These are phyloP conservation scores for Euwallacea similis DNA, from an alignment of 1,140 invertebrate genomes.

Conservation along the genomic window DNA sequence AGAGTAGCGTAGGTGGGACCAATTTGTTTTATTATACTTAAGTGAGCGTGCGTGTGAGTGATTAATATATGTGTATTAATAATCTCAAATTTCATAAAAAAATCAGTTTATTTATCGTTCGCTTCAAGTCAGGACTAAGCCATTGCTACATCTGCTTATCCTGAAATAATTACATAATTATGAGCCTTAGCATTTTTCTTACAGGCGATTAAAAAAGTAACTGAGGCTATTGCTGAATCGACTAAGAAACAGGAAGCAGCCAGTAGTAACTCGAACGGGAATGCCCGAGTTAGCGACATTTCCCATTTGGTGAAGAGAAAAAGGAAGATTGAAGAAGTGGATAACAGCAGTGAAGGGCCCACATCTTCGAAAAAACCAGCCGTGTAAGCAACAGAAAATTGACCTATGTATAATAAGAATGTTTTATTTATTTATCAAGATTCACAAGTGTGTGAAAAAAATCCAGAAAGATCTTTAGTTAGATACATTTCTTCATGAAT, in stretches of 20 bases:
- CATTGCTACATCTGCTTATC: too few relatives aligned
- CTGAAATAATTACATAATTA: too few relatives aligned
- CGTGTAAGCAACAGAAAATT: too few relatives aligned
- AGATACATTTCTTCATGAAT: too few relatives aligned
- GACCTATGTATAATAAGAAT: background rate
- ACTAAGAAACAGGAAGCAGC: conserved; percentile 9
- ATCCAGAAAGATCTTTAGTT: too few relatives aligned
- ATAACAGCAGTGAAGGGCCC: conserved; percentile 48
- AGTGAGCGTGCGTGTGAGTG: too few relatives aligned
- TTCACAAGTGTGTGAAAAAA: background rate
- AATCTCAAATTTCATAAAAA: too few relatives aligned
- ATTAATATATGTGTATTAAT: too few relatives aligned
- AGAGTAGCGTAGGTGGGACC: too few relatives aligned
- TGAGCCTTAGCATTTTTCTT: background rate
- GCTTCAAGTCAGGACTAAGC: too few relatives aligned
- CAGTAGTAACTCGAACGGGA: conserved; percentile 51
- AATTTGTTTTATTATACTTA: too few relatives aligned
- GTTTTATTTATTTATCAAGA: conserved; percentile 1
- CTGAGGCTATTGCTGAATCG: conserved; percentile 23
- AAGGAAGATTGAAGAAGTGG: conserved; percentile 63
- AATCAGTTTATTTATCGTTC: too few relatives aligned
- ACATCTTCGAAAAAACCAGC: conserved; percentile 58
- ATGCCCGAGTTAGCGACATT: conserved; percentile 62
- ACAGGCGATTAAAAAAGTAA: conserved; percentile 37
- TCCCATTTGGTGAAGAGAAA: conserved; percentile 75